Evolutionary conservation across 2,797 vertebrate species (phyloP), one percentile per base, ranked within the genome.

Genomic region (Glossophaga mutica): DNA sequence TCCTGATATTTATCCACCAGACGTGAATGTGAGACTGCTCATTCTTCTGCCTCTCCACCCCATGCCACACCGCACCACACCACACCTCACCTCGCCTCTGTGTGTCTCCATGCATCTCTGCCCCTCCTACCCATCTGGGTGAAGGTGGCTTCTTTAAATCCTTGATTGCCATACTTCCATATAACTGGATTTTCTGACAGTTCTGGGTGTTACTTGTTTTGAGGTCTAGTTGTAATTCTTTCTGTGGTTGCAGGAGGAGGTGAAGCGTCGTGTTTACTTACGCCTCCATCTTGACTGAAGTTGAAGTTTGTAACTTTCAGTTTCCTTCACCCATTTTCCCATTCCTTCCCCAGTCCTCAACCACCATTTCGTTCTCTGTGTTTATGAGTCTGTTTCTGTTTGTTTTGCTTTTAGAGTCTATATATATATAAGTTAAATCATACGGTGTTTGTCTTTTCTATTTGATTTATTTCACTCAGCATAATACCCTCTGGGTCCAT

Each of bases 331-430:
- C 32, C 22, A 2, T 48, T 21, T 6, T 9, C 29, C 42, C 76
- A 24, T 37, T 48, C 26, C 55, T 19, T 0, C 29, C n/a, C n/a
- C 29, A 12, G 2, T 3, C 4, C 4, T 12, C 55, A 44, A 1
- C 42, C 44, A 34, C 21, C 42, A 4, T 24, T 26, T n/a, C 18
- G 32, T 34, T 67, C 44, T 84, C 81, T 26, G 21, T 34, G 2
- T 48, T 48, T 34, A 15, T 26, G 42, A 84, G 32, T 34, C 42
- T 48, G 21, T 48, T n/a, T 83, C 42, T 65, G 57, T 44, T 62
- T 16, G 48, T 48, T 67, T 65, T 18, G 42, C 55, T 48, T 26
- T 65, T 46, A 48, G 32, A 34, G 44, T 67, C 59, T 44, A 26
- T 46, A 22, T 44, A 26, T 46, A 22, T 24, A 26, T 34, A 34